Percentiles rank a stretch among this genome's conserved stretches.
Conservation (phyloP, 1,140 invertebrate species). For the Scaptodrosophila lebanonensis region DNA sequence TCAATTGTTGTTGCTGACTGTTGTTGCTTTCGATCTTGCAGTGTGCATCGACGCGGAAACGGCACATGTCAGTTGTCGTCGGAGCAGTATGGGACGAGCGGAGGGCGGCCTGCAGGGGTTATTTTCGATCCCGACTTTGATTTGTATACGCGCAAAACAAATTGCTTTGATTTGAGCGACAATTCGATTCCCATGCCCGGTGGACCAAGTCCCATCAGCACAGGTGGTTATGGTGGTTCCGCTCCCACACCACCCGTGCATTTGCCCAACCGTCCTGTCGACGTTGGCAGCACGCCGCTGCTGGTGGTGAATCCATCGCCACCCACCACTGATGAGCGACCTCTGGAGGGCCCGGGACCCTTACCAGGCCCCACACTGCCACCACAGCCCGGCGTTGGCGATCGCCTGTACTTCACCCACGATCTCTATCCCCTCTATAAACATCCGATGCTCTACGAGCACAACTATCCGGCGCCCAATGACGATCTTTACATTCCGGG, state of each 20-base stretch:
- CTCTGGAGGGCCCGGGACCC: conserved; percentile 3
- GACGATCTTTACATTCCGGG: conserved; percentile 65
- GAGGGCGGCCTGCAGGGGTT: conserved; percentile 76
- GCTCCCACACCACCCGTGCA: conserved; percentile 47
- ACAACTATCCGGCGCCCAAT: conserved; percentile 72
- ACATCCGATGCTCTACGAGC: conserved; percentile 71
- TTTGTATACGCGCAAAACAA: conserved; percentile 80
- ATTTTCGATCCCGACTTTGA: conserved; percentile 81
- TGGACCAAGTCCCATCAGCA: conserved; percentile 49
- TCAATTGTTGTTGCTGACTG: conserved; percentile 30
- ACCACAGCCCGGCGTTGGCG: conserved; percentile 40
- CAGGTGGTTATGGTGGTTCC: conserved; percentile 16
- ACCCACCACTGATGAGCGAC: conserved; percentile 29
- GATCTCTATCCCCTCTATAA: conserved; percentile 74
- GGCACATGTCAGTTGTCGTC: conserved; percentile 80
- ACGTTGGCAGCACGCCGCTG: conserved; percentile 58
- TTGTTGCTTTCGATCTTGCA: conserved; percentile 69
- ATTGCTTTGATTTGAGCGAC: conserved; percentile 77
- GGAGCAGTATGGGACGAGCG: conserved; percentile 71
- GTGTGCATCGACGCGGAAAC: conserved; percentile 81
- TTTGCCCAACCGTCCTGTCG: conserved; percentile 58
- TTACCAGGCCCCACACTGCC: conserved; percentile 15
- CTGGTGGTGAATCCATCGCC: conserved; percentile 67
- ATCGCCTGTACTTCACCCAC: conserved; percentile 73
- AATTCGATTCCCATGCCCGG: conserved; percentile 53